phyloP scores from a whole-genome alignment of 2,113 vertebrate species.

The Passerina amoena region DNA sequence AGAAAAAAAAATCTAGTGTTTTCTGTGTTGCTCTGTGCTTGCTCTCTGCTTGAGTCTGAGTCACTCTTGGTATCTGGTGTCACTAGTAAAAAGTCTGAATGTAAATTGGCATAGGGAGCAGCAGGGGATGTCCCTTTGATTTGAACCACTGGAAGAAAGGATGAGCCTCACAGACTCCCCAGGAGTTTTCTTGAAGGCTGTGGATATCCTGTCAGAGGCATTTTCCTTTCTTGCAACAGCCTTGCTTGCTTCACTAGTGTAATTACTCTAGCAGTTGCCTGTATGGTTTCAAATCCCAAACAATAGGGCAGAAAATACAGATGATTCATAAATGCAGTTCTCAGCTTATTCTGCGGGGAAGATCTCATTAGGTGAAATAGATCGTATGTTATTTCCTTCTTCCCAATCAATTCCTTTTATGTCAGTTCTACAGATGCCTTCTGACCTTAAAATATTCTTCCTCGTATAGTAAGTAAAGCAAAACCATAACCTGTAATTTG shows the following conservation, averaged over 20 bases:
- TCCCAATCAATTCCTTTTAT: conserved; percentile 49
- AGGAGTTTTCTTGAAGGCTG: not conserved
- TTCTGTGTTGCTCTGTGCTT: not conserved
- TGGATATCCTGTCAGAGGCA: not conserved
- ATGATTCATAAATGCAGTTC: conserved; percentile 26
- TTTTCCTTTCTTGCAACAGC: not conserved
- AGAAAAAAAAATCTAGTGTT: not conserved
- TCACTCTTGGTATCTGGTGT: not conserved
- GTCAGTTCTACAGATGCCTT: conserved; percentile 20
- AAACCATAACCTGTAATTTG: conserved; percentile 44
- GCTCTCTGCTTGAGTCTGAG: not conserved
- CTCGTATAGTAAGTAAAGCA: not conserved
- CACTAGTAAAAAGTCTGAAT: not conserved
- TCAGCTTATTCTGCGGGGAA: not conserved
- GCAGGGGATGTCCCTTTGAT: not conserved
- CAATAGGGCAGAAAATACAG: not conserved
- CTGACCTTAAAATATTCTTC: conserved; percentile 50
- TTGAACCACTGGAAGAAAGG: not conserved
- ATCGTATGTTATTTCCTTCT: conserved; percentile 23
- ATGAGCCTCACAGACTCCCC: not conserved
- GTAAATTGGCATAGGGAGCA: not conserved
- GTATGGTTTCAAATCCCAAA: not conserved
- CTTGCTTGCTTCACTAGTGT: not conserved
- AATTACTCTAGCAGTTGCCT: not conserved
- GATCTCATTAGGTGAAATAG: conserved; percentile 44